Conservation (phyloP, 2,113 vertebrate genomes). For the Chamaetylas fuelleborni region DNA sequence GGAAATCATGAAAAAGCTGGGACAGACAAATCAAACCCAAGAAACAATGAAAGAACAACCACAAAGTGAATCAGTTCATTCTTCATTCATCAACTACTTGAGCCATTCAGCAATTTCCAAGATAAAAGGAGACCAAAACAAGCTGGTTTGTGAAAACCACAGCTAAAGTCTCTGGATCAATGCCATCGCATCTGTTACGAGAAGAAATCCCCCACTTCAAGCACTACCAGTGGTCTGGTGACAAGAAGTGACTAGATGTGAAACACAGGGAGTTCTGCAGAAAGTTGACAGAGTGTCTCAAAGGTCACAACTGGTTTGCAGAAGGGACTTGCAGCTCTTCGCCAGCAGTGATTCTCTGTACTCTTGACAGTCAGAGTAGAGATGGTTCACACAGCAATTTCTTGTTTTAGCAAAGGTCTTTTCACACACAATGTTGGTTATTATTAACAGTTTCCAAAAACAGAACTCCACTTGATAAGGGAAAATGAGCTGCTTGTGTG, state of each 20-base stretch:
- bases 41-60: neutral
- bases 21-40: slow-evolving; percentile 42
- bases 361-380: neutral
- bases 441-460: neutral
- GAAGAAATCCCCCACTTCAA: neutral
- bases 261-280: neutral
- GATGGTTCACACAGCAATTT: neutral
- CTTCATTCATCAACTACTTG: neutral
- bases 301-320: neutral
- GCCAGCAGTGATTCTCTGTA: neutral
- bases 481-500: slow-evolving; percentile 22
- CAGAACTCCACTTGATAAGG: neutral
- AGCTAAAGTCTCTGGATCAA: neutral
- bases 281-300: neutral
- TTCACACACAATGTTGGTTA: neutral
- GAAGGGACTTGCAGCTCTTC: neutral
- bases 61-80: neutral
- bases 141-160: neutral
- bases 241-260: neutral
- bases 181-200: neutral
- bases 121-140: neutral
- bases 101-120: neutral
- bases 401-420: neutral
- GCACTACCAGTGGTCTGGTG: neutral
- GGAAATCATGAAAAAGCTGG: slow-evolving; percentile 97